Base-by-base conservation (phyloP, 2,888 invertebrate species). In the Ligdia adustata region DNA sequence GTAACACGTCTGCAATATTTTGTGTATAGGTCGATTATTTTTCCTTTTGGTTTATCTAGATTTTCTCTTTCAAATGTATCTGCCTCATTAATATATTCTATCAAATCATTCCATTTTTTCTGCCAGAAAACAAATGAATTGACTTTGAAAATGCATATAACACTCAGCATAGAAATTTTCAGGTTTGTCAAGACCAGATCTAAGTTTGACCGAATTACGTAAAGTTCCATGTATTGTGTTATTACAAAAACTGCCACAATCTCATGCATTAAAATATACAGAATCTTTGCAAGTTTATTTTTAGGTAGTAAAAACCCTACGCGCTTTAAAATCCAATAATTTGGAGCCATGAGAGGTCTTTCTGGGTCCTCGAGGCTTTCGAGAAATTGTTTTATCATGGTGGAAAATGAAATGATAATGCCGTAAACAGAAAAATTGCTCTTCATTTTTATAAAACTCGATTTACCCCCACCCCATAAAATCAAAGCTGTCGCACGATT, bases 101-200 rank as follows among this genome's bases (percentile, higher is more conserved):
- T 62, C 1, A 88, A 57, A 22, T 78, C 59, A 31, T 47, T 63
- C 88, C 88, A 89, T 0, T 60, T 59, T 1, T 54, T 53, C 66
- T 86, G 81, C 79, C 80, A 86, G 12, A 79, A 59, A 6, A 85
- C 41, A 47, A 76, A 86, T 0, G 80, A 75, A 32, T 79, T 75
- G 0, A 64, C 67, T 63, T 89, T 88, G 0, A 81, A 62, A 1
- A 80, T 47, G 43, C 82, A 83, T n/a, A 87, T 70, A 4, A 77
- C 69, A 56, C 85, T 86, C 24, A 86, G 50, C 81, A 86, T 84
- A 0, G 87, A 81, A 53, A 86, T 81, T 56, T 76, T 86, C 16
- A 87, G 55, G 50, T 87, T 87, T 0, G 79, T 81, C n/a, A 85
- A 38, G 0, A 84, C 79, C 0, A 72, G 69, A 60, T 80, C 77